These are phyloP conservation scores for Sprattus sprattus DNA, from an alignment of 2,113 vertebrate species.

Conservation along the genomic window DNA sequence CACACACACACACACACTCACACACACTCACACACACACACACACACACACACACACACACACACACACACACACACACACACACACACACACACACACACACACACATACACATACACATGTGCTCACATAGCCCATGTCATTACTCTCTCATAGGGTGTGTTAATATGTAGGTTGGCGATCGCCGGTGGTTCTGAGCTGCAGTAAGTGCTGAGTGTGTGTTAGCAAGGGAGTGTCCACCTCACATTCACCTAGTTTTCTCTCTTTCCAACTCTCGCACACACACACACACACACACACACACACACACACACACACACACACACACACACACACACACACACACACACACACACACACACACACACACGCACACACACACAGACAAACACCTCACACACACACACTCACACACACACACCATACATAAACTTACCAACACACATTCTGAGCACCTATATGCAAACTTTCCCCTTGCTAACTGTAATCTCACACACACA, in stretches of 20 bases:
- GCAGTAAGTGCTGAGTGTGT: not conserved
- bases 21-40: conserved; percentile 27
- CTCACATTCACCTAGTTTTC: not conserved
- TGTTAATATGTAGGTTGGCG: not conserved
- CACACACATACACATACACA: not conserved
- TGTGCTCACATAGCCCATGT: not conserved
- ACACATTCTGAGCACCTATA: not conserved
- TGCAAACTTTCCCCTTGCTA: not conserved
- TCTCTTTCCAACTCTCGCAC: not conserved
- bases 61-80: conserved; percentile 5
- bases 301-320: not conserved
- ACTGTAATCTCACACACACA: not conserved
- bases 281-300: not conserved
- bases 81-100: not conserved
- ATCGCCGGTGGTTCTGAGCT: not conserved
- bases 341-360: too few species aligned
- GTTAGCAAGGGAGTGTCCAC: not conserved
- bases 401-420: too few species aligned
- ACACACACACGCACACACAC: not conserved
- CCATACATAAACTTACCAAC: too few species aligned
- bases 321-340: not conserved
- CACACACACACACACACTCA: conserved; percentile 21
- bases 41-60: not conserved
- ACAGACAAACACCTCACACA: too few species aligned
- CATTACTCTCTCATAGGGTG: not conserved